Evolutionary conservation across 1,140 invertebrate species (phyloP).

Genomic region (Daktulosphaira vitifoliae): DNA sequence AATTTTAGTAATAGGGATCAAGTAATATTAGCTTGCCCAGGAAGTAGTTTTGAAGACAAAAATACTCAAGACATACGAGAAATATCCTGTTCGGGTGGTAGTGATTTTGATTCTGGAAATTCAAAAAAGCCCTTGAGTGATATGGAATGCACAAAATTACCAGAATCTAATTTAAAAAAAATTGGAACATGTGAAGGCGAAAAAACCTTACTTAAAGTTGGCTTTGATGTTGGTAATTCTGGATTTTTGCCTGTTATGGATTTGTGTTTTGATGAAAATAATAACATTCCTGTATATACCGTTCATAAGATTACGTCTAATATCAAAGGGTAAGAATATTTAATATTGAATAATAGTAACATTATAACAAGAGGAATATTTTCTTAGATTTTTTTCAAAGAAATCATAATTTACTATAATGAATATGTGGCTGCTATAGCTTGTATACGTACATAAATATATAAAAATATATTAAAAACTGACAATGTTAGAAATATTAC

Average conservation of each 20-base stretch:
- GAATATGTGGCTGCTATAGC: too few relatives aligned
- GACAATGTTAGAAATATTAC: too few relatives aligned
- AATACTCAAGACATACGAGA: not conserved
- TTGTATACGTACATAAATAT: too few relatives aligned
- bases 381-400: too few relatives aligned
- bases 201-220: not conserved
- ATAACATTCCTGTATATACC: conserved; percentile 9
- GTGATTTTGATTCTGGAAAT: too few relatives aligned
- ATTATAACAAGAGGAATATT: too few relatives aligned
- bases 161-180: not conserved
- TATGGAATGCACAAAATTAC: too few relatives aligned
- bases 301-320: not conserved
- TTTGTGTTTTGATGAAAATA: conserved; percentile 25
- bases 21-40: not conserved
- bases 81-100: too few relatives aligned
- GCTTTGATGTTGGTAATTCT: not conserved
- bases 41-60: not conserved
- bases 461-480: too few relatives aligned
- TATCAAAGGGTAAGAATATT: not conserved
- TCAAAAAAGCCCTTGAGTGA: too few relatives aligned
- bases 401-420: too few relatives aligned
- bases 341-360: too few relatives aligned
- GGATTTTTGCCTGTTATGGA: conserved; percentile 18
- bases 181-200: not conserved
- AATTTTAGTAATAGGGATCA: not conserved